These are phyloP conservation scores for Petrocephalus zakoni DNA, from an alignment of 2,113 vertebrate genomes.

Conservation along the genomic window DNA sequence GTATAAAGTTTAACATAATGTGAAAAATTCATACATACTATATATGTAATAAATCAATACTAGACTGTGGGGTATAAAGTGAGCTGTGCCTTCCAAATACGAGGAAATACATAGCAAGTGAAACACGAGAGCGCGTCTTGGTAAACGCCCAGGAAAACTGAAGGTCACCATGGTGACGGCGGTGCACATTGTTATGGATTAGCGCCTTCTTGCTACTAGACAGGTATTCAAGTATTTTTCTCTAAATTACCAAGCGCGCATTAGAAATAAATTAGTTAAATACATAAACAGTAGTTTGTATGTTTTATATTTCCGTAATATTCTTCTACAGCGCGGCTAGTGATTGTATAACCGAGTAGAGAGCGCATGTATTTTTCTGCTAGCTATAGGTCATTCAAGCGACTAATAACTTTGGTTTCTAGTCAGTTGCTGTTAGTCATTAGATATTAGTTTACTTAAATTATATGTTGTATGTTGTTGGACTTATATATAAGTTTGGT, in stretches of 20 bases:
- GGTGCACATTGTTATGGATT: background rate
- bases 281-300: background rate
- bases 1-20: too few species aligned
- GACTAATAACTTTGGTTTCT: background rate
- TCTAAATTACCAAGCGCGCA: background rate
- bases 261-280: background rate
- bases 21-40: too few species aligned
- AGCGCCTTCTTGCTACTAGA: background rate
- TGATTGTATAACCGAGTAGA: background rate
- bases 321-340: background rate
- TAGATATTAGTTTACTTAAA: background rate
- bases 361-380: background rate
- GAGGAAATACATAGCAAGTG: too few species aligned
- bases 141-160: conserved; percentile 14
- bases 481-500: background rate
- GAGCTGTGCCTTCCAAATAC: too few species aligned
- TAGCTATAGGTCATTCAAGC: background rate
- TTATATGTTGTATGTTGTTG: background rate
- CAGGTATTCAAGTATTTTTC: background rate
- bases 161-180: conserved; percentile 13
- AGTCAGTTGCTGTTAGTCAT: background rate
- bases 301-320: background rate
- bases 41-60: too few species aligned
- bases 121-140: background rate
- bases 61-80: too few species aligned